Evolutionary conservation across 1,140 invertebrate species (phyloP).

Genomic region (Propsilocerus akamusi): DNA sequence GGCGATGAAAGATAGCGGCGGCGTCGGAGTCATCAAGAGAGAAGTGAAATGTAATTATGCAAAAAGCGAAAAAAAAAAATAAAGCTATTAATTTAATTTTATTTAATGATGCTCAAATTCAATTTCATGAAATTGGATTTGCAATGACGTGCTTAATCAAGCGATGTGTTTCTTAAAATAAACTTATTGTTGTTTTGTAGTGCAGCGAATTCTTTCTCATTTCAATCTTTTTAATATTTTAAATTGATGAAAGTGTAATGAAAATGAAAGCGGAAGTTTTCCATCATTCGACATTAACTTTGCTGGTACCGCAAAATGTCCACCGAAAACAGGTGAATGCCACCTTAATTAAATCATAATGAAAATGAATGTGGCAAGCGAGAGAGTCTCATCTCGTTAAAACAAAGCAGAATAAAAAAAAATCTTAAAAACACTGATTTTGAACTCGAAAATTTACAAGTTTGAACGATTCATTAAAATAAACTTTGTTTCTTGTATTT

Average conservation of each 20-base stretch:
- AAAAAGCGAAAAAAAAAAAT: background rate
- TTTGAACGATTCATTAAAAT: background rate
- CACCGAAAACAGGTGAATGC: too few relatives aligned
- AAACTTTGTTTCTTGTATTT: background rate
- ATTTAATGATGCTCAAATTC: too few relatives aligned
- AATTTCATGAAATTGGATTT: too few relatives aligned
- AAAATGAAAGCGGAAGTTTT: background rate
- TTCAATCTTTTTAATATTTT: background rate
- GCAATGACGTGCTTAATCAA: too few relatives aligned
- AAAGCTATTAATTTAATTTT: background rate
- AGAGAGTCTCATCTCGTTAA: background rate
- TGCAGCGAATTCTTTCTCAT: background rate
- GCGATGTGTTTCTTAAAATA: too few relatives aligned
- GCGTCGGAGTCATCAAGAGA: background rate
- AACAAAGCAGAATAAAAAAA: background rate
- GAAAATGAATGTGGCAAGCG: background rate
- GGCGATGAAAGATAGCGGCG: background rate
- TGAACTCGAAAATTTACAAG: background rate
- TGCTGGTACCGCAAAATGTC: background rate
- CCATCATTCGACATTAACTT: background rate
- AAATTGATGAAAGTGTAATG: background rate
- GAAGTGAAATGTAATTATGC: background rate
- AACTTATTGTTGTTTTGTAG: too few relatives aligned
- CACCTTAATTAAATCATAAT: too few relatives aligned
- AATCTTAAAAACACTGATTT: background rate